Conservation (phyloP, 1,140 invertebrate genomes). For the Scaptomyza graminum region DNA sequence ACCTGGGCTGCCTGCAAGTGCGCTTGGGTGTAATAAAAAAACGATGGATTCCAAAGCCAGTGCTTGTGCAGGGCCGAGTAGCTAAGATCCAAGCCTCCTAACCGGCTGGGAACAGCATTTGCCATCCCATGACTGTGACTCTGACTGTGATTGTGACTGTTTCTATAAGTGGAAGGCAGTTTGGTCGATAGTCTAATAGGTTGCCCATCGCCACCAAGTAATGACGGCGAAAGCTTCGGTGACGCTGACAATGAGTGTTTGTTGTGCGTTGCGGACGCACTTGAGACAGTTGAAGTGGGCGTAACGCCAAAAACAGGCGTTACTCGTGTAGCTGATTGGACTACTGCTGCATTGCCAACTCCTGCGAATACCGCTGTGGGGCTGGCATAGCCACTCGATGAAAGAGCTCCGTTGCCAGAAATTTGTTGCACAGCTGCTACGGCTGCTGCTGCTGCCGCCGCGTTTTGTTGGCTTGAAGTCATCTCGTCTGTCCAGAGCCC, state of each 20-base stretch:
- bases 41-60: slow-evolving; percentile 82
- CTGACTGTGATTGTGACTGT: slow-evolving; percentile 36
- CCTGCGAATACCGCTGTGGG: slow-evolving; percentile 41
- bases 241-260: slow-evolving; percentile 36
- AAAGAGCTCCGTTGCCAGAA: slow-evolving; percentile 12
- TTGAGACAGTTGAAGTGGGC: slow-evolving; percentile 18
- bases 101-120: slow-evolving; percentile 39
- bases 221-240: slow-evolving; percentile 24
- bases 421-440: slow-evolving; percentile 57
- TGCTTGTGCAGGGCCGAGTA: slow-evolving; percentile 78
- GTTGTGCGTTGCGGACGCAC: slow-evolving; percentile 29
- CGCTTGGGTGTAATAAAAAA: slow-evolving; percentile 77
- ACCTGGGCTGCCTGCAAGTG: slow-evolving; percentile 72
- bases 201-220: slow-evolving; percentile 34
- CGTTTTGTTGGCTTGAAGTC: slow-evolving; percentile 81
- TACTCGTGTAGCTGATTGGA: not conserved
- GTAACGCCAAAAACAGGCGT: slow-evolving; percentile 19
- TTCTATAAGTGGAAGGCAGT: slow-evolving; percentile 37
- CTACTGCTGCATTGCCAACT: slow-evolving; percentile 8
- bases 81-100: slow-evolving; percentile 70
- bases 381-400: slow-evolving; percentile 38
- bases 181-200: slow-evolving; percentile 71
- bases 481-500: slow-evolving; percentile 88
- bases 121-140: slow-evolving; percentile 38
- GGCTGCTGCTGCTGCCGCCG: slow-evolving; percentile 68